Base-by-base conservation (phyloP, 2,888 invertebrate species). In the Ferdinandea cuprea region DNA sequence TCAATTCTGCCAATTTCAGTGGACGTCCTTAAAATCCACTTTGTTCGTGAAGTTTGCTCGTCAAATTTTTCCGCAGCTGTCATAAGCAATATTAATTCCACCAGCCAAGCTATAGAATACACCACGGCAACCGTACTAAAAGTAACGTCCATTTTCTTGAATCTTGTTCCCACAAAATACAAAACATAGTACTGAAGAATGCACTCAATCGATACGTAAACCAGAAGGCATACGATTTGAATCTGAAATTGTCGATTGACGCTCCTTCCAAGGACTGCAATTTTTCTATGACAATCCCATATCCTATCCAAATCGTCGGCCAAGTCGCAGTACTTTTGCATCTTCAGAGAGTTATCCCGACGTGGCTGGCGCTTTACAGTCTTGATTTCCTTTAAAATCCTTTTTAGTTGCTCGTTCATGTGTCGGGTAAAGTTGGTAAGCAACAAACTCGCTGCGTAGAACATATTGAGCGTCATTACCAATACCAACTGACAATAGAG, bases 171-270 rank as follows among this genome's bases (percentile, higher is more conserved):
- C 4, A 87, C 85, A 56, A 87, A 89, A 78, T 89, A 89, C 2
- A 79, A 50, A 48, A 89, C 74, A 68, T 89, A 90, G 13, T 80
- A 32, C 15, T 90, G 89, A 0, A 86, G 73, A 2, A 87, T 71
- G 17, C 85, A 87, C 74, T 89, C 88, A 2, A 86, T 56, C 11
- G 87, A 74, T 2, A 81, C 87, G 35, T 86, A 87, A 0, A 73
- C 6, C 8, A 89, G 42, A 17, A 87, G 88, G n/a, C 85, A 85
- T 0, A 89, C 25, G 25, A 87, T 48, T 71, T 89, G 88, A 9
- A 86, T 58, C 8, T 85, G 86, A 58, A 85, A 87, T 13, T 88
- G 85, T 0, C 69, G 56, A 32, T 85, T 85, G 8, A 88, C 73
- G 0, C 21, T 19, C 0, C 69, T 72, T 25, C 86, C 86, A 2